Percentiles rank a stretch among this genome's conserved stretches.
Evolutionary conservation across 2,888 invertebrate genomes (phyloP).

Genomic region (Thymelicus acteon): DNA sequence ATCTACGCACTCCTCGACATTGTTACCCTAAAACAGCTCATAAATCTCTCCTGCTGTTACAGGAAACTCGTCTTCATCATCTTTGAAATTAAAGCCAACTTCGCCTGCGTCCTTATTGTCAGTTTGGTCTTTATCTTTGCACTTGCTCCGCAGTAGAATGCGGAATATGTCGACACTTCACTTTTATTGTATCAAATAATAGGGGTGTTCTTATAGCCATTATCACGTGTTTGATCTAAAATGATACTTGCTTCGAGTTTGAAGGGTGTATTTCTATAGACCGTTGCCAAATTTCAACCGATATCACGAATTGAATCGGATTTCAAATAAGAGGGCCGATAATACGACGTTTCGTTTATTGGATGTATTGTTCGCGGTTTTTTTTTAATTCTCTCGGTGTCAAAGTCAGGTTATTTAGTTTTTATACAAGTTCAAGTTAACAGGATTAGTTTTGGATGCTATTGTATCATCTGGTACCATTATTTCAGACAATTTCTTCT

Average conservation of each 20-base stretch:
- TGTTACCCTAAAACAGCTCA: slow-evolving; percentile 66
- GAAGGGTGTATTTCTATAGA: slow-evolving; percentile 62
- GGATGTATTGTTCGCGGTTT: slow-evolving; percentile 49
- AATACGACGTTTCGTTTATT: slow-evolving; percentile 49
- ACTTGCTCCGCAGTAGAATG: slow-evolving; percentile 76
- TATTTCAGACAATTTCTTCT: neutral
- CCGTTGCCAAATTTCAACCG: slow-evolving; percentile 54
- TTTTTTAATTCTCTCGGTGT: slow-evolving; percentile 47
- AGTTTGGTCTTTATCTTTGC: slow-evolving; percentile 58
- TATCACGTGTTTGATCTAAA: slow-evolving; percentile 85
- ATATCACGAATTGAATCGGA: slow-evolving; percentile 54
- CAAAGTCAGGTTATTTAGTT: slow-evolving; percentile 37
- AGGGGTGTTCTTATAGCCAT: slow-evolving; percentile 83
- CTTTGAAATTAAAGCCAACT: slow-evolving; percentile 42
- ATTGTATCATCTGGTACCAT: neutral
- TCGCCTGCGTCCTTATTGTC: slow-evolving; percentile 42
- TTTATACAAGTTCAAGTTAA: slow-evolving; percentile 5
- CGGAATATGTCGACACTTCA: slow-evolving; percentile 84
- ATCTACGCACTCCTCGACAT: slow-evolving; percentile 55
- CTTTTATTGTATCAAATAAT: slow-evolving; percentile 85
- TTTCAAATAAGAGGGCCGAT: slow-evolving; percentile 52
- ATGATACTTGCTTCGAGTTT: slow-evolving; percentile 76
- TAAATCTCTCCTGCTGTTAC: slow-evolving; percentile 45
- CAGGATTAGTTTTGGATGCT: neutral
- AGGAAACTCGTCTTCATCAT: slow-evolving; percentile 47